These are phyloP conservation scores for Eriocheir sinensis DNA, from an alignment of 1,140 invertebrate species.

Conservation along the genomic window DNA sequence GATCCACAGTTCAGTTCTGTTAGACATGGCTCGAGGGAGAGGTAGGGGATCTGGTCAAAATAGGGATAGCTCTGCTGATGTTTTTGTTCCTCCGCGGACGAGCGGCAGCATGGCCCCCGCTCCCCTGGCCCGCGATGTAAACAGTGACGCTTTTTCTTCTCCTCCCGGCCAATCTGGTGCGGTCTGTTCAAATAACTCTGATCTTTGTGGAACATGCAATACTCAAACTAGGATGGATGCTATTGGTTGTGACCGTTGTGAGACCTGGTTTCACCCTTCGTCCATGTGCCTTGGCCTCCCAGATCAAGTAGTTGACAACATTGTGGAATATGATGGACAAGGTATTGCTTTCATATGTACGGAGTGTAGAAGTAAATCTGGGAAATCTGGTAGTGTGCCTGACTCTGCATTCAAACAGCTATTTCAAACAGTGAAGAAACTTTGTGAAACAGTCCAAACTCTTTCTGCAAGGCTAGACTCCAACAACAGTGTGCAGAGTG, in stretches of 20 bases:
- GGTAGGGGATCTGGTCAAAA: neutral
- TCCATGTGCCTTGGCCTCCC: constrained; percentile 26
- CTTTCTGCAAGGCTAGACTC: neutral
- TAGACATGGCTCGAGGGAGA: constrained; percentile 20
- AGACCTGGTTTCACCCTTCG: neutral
- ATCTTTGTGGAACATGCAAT: constrained; percentile 23
- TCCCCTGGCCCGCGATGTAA: neutral
- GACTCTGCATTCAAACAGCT: neutral
- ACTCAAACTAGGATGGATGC: neutral
- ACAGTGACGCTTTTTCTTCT: neutral
- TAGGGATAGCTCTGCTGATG: neutral
- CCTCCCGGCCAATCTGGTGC: neutral
- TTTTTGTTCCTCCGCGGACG: no score
- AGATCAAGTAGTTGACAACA: neutral
- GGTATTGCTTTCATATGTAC: constrained; percentile 9
- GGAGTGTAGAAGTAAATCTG: neutral
- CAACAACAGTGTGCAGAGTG: neutral
- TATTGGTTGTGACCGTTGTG: neutral
- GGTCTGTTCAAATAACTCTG: neutral
- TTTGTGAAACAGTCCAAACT: constrained; percentile 5
- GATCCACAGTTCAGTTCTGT: neutral
- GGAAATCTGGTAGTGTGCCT: neutral
- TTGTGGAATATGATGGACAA: neutral
- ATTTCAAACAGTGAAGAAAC: neutral
- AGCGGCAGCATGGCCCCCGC: neutral